Evolutionary conservation across 2,888 invertebrate genomes (phyloP).

Genomic region (Pachycephus smyrnensis): DNA sequence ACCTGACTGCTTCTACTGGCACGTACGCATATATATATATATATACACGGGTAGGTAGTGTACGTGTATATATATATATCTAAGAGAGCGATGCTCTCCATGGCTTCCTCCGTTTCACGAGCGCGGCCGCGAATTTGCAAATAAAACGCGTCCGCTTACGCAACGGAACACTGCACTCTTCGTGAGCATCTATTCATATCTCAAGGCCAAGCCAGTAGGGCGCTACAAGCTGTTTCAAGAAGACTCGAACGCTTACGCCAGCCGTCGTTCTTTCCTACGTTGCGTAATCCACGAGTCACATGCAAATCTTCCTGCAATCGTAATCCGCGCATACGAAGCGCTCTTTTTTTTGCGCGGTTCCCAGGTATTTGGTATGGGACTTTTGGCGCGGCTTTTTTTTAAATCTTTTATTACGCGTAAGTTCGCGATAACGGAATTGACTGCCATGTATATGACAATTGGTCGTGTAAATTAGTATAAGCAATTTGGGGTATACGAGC

Average conservation of each 20-base stretch:
- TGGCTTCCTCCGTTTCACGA: not conserved
- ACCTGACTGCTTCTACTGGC: too few relatives aligned
- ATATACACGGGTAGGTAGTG: too few relatives aligned
- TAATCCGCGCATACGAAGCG: not conserved
- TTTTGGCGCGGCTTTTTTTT: not conserved
- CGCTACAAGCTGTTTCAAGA: constrained; percentile 10
- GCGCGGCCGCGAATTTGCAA: constrained; percentile 35
- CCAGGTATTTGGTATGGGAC: not conserved
- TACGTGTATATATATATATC: too few relatives aligned
- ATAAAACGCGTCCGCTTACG: constrained; percentile 51
- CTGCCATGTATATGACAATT: not conserved
- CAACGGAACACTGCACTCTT: constrained; percentile 63
- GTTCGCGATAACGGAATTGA: not conserved
- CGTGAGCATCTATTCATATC: constrained; percentile 57
- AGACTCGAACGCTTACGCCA: constrained; percentile 1
- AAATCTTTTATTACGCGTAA: not conserved
- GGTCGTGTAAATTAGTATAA: not conserved
- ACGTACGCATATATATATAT: too few relatives aligned
- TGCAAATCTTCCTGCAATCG: constrained; percentile 2
- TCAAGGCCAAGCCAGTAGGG: constrained; percentile 56
- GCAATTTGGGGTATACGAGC: constrained; percentile 15
- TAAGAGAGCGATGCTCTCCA: not conserved
- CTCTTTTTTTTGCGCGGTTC: not conserved
- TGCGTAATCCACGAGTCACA: constrained; percentile 7
- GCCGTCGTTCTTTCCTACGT: not conserved